These are phyloP conservation scores for Unio delphinus DNA, from an alignment of 2,888 invertebrate species.

Conservation along the genomic window DNA sequence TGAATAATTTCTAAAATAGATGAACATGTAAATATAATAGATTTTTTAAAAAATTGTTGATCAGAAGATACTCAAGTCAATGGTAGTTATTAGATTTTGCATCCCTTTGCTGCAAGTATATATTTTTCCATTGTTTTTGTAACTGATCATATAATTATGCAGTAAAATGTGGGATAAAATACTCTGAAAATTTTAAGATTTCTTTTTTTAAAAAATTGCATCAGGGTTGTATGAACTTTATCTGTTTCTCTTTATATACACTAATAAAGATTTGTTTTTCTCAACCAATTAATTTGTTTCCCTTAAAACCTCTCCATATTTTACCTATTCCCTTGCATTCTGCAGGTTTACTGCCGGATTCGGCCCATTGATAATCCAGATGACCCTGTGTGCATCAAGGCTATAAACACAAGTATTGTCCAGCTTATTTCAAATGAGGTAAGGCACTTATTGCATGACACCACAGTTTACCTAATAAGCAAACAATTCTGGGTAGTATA, in stretches of 20 bases:
- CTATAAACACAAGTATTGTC: slow-evolving; percentile 66
- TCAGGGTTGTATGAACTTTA: background rate
- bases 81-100: too few relatives aligned
- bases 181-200: background rate
- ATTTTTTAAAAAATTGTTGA: too few relatives aligned
- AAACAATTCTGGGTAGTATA: too few relatives aligned
- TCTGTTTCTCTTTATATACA: background rate
- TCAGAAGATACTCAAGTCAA: too few relatives aligned
- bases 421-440: slow-evolving; percentile 71
- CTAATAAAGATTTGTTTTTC: background rate
- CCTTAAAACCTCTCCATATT: background rate
- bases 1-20: too few relatives aligned
- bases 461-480: too few relatives aligned
- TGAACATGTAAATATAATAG: too few relatives aligned
- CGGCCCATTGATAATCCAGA: slow-evolving; percentile 80
- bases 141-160: background rate
- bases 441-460: slow-evolving; percentile 5
- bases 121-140: too few relatives aligned
- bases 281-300: background rate
- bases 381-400: slow-evolving; percentile 73
- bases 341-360: slow-evolving; percentile 87
- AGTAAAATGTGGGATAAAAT: background rate
- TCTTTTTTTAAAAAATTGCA: background rate
- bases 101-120: too few relatives aligned
- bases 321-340: slow-evolving; percentile 6